Conservation (phyloP, 2,888 invertebrate genomes). For the Catocala sponsa region DNA sequence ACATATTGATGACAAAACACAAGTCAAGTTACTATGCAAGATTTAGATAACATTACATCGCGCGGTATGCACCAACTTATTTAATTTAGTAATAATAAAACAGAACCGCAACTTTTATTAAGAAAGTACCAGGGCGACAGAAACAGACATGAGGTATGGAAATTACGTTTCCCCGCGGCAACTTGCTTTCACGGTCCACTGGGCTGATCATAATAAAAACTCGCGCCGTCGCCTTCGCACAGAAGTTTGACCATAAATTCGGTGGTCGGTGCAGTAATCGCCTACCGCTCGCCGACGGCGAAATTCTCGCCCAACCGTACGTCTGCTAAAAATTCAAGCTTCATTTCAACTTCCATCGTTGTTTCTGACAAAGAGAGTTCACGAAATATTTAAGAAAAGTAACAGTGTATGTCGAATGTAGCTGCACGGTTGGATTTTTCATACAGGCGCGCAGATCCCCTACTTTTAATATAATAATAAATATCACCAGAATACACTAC, state of each 20-base stretch:
- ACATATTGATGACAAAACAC: too few species aligned
- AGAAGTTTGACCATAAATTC: conserved; percentile 89
- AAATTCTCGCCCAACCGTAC: conserved; percentile 67
- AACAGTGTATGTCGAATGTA: conserved; percentile 28
- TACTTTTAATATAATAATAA: conserved; percentile 86
- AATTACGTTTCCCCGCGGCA: conserved; percentile 84
- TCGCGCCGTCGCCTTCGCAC: conserved; percentile 85
- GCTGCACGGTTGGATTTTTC: conserved; percentile 21
- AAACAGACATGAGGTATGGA: conserved; percentile 86
- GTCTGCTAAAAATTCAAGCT: conserved; percentile 20
- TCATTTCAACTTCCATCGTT: conserved; percentile 28
- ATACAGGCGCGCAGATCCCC: conserved; percentile 47
- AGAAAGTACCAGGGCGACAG: conserved; percentile 83
- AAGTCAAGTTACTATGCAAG: not conserved
- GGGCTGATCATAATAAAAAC: conserved; percentile 89
- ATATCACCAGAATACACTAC: conserved; percentile 82
- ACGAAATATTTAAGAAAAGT: conserved; percentile 9
- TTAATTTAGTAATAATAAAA: conserved; percentile 54
- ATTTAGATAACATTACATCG: conserved; percentile 13
- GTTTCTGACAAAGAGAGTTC: not conserved
- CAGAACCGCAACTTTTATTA: conserved; percentile 78
- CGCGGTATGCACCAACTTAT: conserved; percentile 33
- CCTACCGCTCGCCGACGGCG: conserved; percentile 73
- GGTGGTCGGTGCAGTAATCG: conserved; percentile 81
- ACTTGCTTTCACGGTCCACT: conserved; percentile 89